Conservation (phyloP, 2,888 invertebrate genomes). For the Polyommatus iphigenia region DNA sequence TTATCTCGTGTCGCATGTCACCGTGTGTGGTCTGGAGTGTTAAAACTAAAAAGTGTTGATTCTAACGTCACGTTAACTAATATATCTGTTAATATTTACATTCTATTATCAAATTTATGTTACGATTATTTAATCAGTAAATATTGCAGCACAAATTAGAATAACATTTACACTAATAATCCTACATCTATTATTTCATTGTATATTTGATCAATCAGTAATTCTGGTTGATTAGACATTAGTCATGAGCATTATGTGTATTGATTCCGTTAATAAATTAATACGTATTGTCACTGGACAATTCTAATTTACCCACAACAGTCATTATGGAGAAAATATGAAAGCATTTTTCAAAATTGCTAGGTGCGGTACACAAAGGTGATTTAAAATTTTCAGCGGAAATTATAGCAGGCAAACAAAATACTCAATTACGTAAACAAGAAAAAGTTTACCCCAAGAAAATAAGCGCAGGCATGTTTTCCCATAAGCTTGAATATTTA, state of each 20-base stretch:
- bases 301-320: neutral
- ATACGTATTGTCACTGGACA: neutral
- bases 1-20: constrained; percentile 49
- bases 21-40: constrained; percentile 60
- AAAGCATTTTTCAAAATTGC: constrained; percentile 10
- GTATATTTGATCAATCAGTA: constrained; percentile 28
- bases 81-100: neutral
- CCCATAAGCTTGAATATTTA: constrained; percentile 75
- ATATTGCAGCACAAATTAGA: neutral
- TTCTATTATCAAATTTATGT: neutral
- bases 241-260: neutral
- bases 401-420: constrained; percentile 65
- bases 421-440: constrained; percentile 72
- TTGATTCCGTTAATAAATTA: constrained; percentile 2
- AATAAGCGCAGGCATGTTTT: constrained; percentile 68
- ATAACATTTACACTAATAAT: neutral
- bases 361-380: constrained; percentile 29
- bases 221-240: constrained; percentile 15
- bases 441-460: constrained; percentile 63
- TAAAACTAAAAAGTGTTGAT: neutral
- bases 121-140: neutral
- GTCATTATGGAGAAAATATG: neutral
- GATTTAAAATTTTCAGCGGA: constrained; percentile 48
- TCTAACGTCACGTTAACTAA: neutral
- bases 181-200: constrained; percentile 6